A percentile compares a stretch with the other conserved stretches of the same genome.
Conservation (phyloP, 2,113 vertebrate species). For the Oryzias javanicus region DNA sequence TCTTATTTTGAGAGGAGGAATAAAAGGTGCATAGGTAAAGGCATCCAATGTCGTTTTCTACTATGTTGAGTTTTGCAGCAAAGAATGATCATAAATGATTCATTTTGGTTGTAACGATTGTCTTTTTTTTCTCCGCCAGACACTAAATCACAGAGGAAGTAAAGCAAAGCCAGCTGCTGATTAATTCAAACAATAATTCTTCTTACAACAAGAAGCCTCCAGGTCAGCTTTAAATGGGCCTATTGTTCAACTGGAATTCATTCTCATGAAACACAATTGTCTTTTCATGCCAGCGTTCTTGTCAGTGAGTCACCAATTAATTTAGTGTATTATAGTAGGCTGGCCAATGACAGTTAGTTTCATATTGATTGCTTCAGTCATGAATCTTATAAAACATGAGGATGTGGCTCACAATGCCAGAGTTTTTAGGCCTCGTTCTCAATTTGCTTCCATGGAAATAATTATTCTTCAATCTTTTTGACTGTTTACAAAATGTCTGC, state of each 20-base stretch:
- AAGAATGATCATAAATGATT: constrained; percentile 55
- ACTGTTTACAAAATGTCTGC: too few species aligned
- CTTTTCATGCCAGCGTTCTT: constrained; percentile 25
- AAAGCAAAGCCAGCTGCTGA: constrained; percentile 62
- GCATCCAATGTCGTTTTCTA: constrained; percentile 10
- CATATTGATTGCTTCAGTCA: constrained; percentile 8
- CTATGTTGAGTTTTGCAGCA: constrained; percentile 10
- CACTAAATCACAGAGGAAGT: constrained; percentile 54
- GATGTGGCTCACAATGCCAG: neutral
- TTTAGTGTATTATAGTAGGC: constrained; percentile 29
- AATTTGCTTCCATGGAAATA: too few species aligned
- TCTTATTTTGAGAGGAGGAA: constrained; percentile 6
- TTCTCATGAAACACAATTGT: constrained; percentile 30
- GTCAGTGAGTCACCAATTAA: constrained; percentile 46
- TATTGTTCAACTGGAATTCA: constrained; percentile 57
- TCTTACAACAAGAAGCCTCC: constrained; percentile 55
- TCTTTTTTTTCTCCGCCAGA: constrained; percentile 34
- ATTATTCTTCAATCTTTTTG: too few species aligned
- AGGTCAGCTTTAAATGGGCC: constrained; percentile 64
- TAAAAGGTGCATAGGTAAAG: constrained; percentile 1
- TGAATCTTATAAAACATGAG: neutral
- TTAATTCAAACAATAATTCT: constrained; percentile 68
- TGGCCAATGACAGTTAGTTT: constrained; percentile 23
- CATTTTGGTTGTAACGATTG: constrained; percentile 47
- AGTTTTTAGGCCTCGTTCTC: too few species aligned